Evolutionary conservation across 2,797 vertebrate species (phyloP), one percentile per base, ranked within the genome.

Genomic region (Thunnus albacares): DNA sequence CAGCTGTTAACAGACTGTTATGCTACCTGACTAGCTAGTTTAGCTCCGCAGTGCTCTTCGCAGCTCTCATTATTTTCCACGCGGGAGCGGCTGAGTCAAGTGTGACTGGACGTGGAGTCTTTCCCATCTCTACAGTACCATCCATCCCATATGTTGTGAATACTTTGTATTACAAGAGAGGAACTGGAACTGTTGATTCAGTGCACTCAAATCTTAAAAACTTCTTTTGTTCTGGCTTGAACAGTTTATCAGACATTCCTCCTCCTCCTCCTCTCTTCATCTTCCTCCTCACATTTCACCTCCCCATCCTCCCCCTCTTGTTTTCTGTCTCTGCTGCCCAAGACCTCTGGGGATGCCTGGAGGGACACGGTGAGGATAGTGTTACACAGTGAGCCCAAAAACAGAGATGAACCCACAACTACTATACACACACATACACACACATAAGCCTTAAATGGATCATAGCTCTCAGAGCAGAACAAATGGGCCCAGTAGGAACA

Each of bases 401-500:
- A 81, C 60, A 75, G 17, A 66, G 41, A 73, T 75, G 53, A n/a
- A 51, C 74, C 61, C 43, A 14, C 60, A 77, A 62, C 66, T 58
- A 5, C 8, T n/a, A 43, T 53, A 65, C 24, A 60, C 70, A 62
- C 45, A 43, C 33, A 22, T 28, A 72, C 43, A 71, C 15, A 55
- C 13, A 60, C 13, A 3, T 2, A 64, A n/a, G 51, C 47, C 58
- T 73, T 74, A 75, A 87, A 79, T 43, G 77, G 80, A 75, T 77
- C 63, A 58, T 43, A 76, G 72, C 81, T 79, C 80, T 67, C 56
- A 67, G 68, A 80, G 86, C 74, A 87, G 77, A 85, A 89, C 82
- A 89, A 85, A 90, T 84, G 88, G 75, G 72, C 75, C 81, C 60
- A 2, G 69, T 75, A 84, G 71, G 79, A 86, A 76, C 81, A 79